Base-by-base conservation (phyloP, 2,113 vertebrate genomes). In the Ceyx melanurus region DNA sequence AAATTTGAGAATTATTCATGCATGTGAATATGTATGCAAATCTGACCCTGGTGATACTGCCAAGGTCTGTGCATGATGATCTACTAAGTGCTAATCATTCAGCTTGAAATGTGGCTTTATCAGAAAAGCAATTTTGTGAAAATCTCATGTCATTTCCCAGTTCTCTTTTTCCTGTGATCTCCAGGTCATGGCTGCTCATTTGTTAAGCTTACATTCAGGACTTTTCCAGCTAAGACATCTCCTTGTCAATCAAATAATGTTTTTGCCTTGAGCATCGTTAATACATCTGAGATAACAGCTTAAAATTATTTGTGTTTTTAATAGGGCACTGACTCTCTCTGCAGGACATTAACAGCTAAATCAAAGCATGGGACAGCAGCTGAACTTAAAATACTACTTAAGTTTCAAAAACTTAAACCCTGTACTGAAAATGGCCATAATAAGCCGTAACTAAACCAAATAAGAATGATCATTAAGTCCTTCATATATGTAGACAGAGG, bases 71-170 rank as follows among this genome's bases (percentile, higher is more conserved):
- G 56, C 53, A 46, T n/a, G 45, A 60, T 78, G 68, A 92, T 88
- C 91, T 96, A 82, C 88, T 93, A 95, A 96, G 85, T 88, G n/a
- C 43, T 91, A 78, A 92, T 82, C 68, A 64, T 62, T 95, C 83
- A 90, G 66, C 70, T 53, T 90, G 82, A 96, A 96, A 96, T 58
- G 33, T 67, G 65, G 48, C 74, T 92, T 91, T 84, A 84, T 54
- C 53, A 91, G 62, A 76, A 88, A 89, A 93, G 53, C 9, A 89
- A 74, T 80, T 92, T 83, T 73, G 43, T 37, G 61, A 94, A 81
- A 90, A 43, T 73, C 43, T 83, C 68, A 40, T 56, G 56, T 74
- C 31, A 40, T 79, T 74, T 25, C 28, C 23, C 43, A 50, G 48
- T 61, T 90, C 45, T 92, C 91, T 73, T 83, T 71, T 45, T 87